Evolutionary conservation across 2,888 invertebrate genomes (phyloP).

Genomic region (Nymphalis c-album): DNA sequence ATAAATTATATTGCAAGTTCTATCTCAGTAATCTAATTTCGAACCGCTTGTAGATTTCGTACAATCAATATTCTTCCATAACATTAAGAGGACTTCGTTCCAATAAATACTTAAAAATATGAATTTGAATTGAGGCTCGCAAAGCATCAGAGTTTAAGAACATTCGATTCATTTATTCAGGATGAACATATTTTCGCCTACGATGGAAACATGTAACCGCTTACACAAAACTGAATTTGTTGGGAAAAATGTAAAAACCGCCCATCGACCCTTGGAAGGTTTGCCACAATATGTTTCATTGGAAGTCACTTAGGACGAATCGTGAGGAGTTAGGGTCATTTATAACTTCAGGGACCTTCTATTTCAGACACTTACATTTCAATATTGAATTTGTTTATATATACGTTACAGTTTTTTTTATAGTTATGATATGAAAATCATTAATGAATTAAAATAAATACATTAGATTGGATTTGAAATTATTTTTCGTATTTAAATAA

Average conservation of each 20-base stretch:
- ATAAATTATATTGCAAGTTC: too few species aligned
- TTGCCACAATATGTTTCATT: constrained; percentile 69
- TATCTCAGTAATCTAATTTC: too few species aligned
- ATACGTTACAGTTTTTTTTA: neutral
- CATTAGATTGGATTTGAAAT: too few species aligned
- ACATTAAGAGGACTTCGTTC: too few species aligned
- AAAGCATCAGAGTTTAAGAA: neutral
- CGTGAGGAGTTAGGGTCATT: constrained; percentile 43
- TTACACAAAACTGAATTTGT: constrained; percentile 51
- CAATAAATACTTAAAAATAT: too few species aligned
- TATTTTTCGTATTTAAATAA: too few species aligned
- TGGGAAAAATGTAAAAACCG: constrained; percentile 73
- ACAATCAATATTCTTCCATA: too few species aligned
- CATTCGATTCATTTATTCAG: constrained; percentile 9
- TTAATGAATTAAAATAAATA: too few species aligned
- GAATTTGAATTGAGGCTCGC: too few species aligned
- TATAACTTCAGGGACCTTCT: neutral
- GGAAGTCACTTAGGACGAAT: constrained; percentile 72
- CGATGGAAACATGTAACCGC: constrained; percentile 27
- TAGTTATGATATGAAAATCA: too few species aligned
- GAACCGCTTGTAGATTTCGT: too few species aligned
- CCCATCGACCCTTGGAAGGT: constrained; percentile 57
- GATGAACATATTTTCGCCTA: constrained; percentile 13
- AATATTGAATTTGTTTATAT: constrained; percentile 7
- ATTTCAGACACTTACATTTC: neutral